Evolutionary conservation across 2,797 vertebrate species (phyloP).

Genomic region (Xenentodon cancila): DNA sequence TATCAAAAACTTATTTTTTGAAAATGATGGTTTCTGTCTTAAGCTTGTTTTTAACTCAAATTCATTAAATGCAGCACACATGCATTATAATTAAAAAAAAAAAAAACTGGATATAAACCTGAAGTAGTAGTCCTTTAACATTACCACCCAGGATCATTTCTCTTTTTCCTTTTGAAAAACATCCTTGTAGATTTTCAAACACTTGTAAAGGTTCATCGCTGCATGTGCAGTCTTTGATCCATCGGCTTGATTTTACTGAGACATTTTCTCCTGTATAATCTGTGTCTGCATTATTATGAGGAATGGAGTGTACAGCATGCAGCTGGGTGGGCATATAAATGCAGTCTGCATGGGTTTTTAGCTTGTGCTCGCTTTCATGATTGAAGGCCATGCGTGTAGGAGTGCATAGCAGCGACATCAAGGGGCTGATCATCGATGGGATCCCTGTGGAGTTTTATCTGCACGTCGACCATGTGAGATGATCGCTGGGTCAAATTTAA

Average conservation of each 20-base stretch:
- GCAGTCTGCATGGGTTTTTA: constrained; percentile 27
- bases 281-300: constrained; percentile 38
- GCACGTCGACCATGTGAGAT: constrained; percentile 47
- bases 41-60: constrained; percentile 32
- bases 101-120: constrained; percentile 41
- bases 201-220: constrained; percentile 52
- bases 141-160: constrained; percentile 45
- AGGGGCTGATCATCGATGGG: constrained; percentile 45
- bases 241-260: constrained; percentile 51
- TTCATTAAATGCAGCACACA: constrained; percentile 11
- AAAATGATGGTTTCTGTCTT: constrained; percentile 7
- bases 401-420: constrained; percentile 62
- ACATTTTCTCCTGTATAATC: constrained; percentile 41
- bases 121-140: constrained; percentile 54
- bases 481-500: constrained; percentile 58
- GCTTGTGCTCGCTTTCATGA: constrained; percentile 39
- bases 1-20: constrained; percentile 31
- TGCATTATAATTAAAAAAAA: background rate
- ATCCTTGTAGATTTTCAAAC: constrained; percentile 60
- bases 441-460: constrained; percentile 58
- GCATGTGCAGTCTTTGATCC: constrained; percentile 60
- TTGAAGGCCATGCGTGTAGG: constrained; percentile 45
- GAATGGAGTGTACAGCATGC: constrained; percentile 13
- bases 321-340: constrained; percentile 41
- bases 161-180: constrained; percentile 46